Conservation (phyloP, 2,888 invertebrate species). For the Agapetus fuscipes region DNA sequence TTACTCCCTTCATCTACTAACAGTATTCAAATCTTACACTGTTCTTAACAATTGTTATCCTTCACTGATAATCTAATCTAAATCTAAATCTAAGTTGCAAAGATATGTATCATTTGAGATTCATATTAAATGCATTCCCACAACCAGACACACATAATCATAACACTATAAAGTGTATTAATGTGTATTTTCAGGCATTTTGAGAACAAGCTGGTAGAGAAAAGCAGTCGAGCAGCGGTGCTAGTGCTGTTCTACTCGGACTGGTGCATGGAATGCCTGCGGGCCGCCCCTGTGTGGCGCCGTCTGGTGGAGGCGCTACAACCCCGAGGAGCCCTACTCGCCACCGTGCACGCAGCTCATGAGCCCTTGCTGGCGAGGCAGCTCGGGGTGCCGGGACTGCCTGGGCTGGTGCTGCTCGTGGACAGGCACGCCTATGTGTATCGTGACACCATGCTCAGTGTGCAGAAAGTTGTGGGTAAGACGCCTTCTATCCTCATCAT, state of each 20-base stretch:
- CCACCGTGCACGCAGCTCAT: constrained; percentile 75
- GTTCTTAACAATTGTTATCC: too few relatives aligned
- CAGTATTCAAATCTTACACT: too few relatives aligned
- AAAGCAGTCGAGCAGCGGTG: constrained; percentile 73
- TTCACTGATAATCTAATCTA: too few relatives aligned
- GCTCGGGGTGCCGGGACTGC: constrained; percentile 72
- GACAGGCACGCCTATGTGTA: constrained; percentile 81
- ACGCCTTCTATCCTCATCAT: too few relatives aligned
- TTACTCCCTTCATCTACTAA: too few relatives aligned
- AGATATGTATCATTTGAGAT: too few relatives aligned
- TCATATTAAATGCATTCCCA: too few relatives aligned
- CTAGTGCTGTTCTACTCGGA: constrained; percentile 88
- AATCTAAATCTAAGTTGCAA: too few relatives aligned
- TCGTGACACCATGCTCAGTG: constrained; percentile 68
- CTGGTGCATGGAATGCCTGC: constrained; percentile 89
- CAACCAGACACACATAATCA: too few relatives aligned
- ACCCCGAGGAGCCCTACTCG: constrained; percentile 72
- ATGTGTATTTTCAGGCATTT: constrained; percentile 68
- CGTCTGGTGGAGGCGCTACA: constrained; percentile 79
- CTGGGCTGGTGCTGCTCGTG: constrained; percentile 67
- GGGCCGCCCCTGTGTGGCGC: constrained; percentile 78
- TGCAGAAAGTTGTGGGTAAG: constrained; percentile 72
- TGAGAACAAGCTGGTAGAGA: constrained; percentile 77
- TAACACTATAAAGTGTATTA: too few relatives aligned
- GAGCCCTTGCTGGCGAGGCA: constrained; percentile 69